Conservation (phyloP, 2,797 vertebrate species). For the Lindbergichthys nudifrons region DNA sequence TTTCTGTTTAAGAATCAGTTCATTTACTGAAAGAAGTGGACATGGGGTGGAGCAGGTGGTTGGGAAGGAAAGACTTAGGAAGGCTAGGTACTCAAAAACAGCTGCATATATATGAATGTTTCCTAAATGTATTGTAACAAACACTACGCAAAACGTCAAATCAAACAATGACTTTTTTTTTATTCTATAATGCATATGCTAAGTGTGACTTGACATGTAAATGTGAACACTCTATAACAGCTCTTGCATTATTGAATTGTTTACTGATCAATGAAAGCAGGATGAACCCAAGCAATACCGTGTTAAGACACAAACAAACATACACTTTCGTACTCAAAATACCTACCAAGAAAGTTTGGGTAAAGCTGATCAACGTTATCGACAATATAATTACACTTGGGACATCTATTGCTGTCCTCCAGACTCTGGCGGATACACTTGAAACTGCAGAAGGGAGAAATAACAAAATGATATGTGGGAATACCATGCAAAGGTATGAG, state of each 20-base stretch:
- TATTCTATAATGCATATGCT: background rate
- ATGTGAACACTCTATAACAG: background rate
- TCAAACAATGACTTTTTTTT: background rate
- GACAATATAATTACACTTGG: conserved; percentile 98
- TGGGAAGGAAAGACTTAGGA: background rate
- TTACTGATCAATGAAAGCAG: background rate
- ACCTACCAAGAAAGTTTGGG: conserved; percentile 97
- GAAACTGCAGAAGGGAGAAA: conserved; percentile 84
- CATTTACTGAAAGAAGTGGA: conserved; percentile 89
- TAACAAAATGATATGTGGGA: background rate
- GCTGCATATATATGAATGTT: too few relatives aligned
- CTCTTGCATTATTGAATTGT: background rate
- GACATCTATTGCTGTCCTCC: conserved; percentile 98
- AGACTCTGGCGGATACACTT: conserved; percentile 98
- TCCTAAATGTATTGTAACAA: too few relatives aligned
- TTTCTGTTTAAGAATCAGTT: conserved; percentile 99
- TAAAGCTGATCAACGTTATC: conserved; percentile 99
- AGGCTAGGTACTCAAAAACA: background rate
- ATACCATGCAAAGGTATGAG: background rate
- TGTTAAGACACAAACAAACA: background rate
- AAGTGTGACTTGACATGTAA: background rate
- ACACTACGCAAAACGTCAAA: background rate
- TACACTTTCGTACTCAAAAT: background rate
- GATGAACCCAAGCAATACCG: background rate
- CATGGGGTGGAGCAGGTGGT: background rate